Base-by-base conservation (phyloP, 1,140 invertebrate species). In the Lordiphosa clarofinis region DNA sequence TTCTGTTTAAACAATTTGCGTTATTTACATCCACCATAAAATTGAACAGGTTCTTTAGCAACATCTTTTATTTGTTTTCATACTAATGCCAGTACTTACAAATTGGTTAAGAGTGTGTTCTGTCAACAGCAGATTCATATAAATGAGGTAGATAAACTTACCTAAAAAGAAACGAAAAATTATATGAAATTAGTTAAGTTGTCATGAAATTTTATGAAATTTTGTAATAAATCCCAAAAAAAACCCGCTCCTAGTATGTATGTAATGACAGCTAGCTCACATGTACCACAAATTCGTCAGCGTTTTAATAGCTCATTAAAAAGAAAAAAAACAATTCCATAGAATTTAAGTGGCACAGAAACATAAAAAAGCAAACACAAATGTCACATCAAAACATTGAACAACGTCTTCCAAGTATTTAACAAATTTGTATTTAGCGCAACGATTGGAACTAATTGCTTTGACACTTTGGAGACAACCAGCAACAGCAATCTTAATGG, bases 291-390 rank as follows among this genome's bases (percentile, higher is more conserved):
- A 60, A 48, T 35, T 50, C 50, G 37, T 44, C 54, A 69, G 52
- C 56, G 60, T 62, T 72, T 81, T 76, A 76, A 82, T 84, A 69
- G 72, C 72, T 73, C 73, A 84, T 73, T 72, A 73, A 68, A 67
- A 59, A 55, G 21, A 56, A 28, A 40, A 21, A 31, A 47, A 42
- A 55, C 10, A 61, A 49, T 81, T 64, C 58, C 59, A 52, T 67
- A 59, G 52, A 63, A 71, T 56, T 64, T 49, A 82, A 72, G 67
- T 82, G 60, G 76, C 67, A 56, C 72, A 72, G 55, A 58, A 59
- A 62, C 76, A 68, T 81, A 53, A 68, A 76, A 60, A 56, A 43
- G 42, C 50, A 66, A 55, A 65, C 62, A 61, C 66, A 84, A 43
- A 72, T 82, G 76, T 76, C 58, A 62, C 75, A 67, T 70, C 56